Evolutionary conservation across 2,113 vertebrate species (phyloP).

Genomic region (Corythornis vintsioides): DNA sequence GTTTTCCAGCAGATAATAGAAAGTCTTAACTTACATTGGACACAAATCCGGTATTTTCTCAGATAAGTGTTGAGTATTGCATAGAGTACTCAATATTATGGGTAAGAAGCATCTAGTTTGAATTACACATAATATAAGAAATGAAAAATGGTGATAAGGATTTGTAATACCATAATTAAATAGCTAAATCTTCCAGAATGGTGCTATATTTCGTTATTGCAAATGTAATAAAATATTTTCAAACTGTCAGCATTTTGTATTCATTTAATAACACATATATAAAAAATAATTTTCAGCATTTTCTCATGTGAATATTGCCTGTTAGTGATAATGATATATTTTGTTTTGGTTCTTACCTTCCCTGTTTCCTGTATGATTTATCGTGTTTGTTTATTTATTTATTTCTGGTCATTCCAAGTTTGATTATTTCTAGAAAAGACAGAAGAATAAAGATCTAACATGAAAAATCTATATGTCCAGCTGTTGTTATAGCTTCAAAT

Average conservation of each 20-base stretch:
- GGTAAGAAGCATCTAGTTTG: not conserved
- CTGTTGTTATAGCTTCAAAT: not conserved
- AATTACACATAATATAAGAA: not conserved
- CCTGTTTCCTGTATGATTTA: not conserved
- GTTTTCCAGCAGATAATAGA: not conserved
- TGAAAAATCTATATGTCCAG: not conserved
- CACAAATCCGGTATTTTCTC: not conserved
- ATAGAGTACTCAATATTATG: rapidly evolving
- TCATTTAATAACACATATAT: not conserved
- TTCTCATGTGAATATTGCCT: not conserved
- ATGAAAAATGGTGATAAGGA: not conserved
- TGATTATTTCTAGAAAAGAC: not conserved
- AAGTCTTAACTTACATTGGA: not conserved
- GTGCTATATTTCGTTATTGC: not conserved
- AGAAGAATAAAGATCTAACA: not conserved
- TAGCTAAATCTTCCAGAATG: not conserved
- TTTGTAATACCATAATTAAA: not conserved
- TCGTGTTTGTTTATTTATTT: not conserved
- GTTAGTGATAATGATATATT: not conserved
- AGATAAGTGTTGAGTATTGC: not conserved
- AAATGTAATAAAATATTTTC: not conserved
- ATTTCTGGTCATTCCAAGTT: not conserved
- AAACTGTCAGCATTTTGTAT: not conserved
- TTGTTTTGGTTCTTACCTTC: not conserved
- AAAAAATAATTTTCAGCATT: not conserved